Base-by-base conservation (phyloP, 2,113 vertebrate genomes). In the Hippocampus barbouri region DNA sequence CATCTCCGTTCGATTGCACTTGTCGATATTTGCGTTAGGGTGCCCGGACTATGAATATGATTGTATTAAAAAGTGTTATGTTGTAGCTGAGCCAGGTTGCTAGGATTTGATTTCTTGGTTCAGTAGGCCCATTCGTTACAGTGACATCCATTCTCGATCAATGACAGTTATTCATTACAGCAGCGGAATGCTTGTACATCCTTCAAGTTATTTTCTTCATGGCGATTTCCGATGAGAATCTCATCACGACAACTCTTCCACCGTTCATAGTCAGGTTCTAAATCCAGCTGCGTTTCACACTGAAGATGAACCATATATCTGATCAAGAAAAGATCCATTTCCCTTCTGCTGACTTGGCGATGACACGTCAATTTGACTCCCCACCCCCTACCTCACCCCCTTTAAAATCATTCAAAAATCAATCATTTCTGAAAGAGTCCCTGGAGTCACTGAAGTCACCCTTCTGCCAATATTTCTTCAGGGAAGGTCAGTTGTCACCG, bases 401-500 rank as follows among this genome's bases (percentile, higher is more conserved):
- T 6, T 34, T 5, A 34, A 34, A 34, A 56, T 1, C 2, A 27
- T 16, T 12, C 12, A n/a, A 10, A 6, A 54, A 23, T 41, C 41
- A 14, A 12, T 43, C 53, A 43, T 2, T 23, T 59, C 12, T 27
- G 11, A 16, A 1, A 66, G 9, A 8, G 23, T 65, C 1, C 27
- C 45, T 2, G 68, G 9, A 8, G 23, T 65, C 1, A 40, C 45
- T 2, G 68, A 7, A 38, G 8, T 18, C 41, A 72, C 40, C 49
- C 14, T 60, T 66, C 0, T 74, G 27, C 15, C 71, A 1, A 63
- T 69, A 2, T 30, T 34, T 23, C 82, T 85, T 14, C 92, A 99
- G 97, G 90, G 97, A 99, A 76, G 97, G 97, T 0, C 96, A 98
- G 90, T 88, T 93, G 81, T 98, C 97, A 0, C 96, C 96, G 0